Conservation (phyloP, 2,888 invertebrate species). For the Orthosia gracilis region DNA sequence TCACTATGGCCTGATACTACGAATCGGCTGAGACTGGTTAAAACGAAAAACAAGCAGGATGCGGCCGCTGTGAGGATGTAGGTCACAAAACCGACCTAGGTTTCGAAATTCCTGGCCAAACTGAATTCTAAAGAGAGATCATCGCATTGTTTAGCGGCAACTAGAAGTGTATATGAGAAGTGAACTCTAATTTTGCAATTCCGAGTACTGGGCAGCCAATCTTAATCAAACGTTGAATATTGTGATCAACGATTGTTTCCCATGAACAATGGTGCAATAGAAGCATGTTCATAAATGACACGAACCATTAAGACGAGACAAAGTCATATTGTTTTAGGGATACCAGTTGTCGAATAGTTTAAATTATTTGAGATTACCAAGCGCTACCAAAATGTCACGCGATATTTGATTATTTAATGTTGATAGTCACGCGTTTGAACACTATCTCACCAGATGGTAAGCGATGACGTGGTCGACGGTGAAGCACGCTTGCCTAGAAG, state of each 20-base stretch:
- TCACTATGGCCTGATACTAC: too few relatives aligned
- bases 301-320: not conserved
- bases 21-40: not conserved
- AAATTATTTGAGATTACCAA: not conserved
- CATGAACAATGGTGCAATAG: not conserved
- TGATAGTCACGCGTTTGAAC: too few relatives aligned
- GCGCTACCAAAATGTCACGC: not conserved
- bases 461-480: too few relatives aligned
- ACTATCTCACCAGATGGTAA: too few relatives aligned
- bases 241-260: not conserved
- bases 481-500: too few relatives aligned
- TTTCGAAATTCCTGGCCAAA: slow-evolving; percentile 10
- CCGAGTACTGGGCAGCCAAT: not conserved
- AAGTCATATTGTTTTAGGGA: not conserved
- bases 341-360: not conserved
- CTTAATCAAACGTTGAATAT: not conserved
- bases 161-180: not conserved
- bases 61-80: not conserved
- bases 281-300: not conserved
- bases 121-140: slow-evolving; percentile 22
- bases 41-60: slow-evolving; percentile 13
- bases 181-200: not conserved
- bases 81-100: slow-evolving; percentile 1
- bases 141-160: not conserved
- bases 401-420: not conserved